Conservation (phyloP, 2,888 invertebrate genomes). For the Diplolepis rosae region DNA sequence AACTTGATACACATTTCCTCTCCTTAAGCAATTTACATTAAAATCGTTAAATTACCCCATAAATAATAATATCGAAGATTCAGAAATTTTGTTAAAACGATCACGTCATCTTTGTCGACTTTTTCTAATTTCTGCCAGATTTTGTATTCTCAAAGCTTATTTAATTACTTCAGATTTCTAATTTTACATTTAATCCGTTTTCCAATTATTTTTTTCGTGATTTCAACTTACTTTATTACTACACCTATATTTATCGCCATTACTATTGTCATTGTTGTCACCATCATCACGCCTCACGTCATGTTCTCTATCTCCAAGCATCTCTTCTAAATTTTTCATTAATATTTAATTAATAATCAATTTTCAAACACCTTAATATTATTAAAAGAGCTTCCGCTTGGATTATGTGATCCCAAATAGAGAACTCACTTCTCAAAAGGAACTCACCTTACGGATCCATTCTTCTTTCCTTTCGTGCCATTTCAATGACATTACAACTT, state of each 20-base stretch:
- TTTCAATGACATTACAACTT: not conserved
- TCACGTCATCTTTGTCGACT: slow-evolving; percentile 39
- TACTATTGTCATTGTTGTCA: slow-evolving; percentile 48
- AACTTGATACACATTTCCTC: not conserved
- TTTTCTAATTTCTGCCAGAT: slow-evolving; percentile 38
- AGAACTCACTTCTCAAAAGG: slow-evolving; percentile 56
- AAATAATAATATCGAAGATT: no score
- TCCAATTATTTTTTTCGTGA: slow-evolving; percentile 48
- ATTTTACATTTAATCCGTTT: slow-evolving; percentile 53
- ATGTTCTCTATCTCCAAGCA: slow-evolving; percentile 64
- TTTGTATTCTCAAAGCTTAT: slow-evolving; percentile 47
- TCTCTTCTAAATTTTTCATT: slow-evolving; percentile 67
- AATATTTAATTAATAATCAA: slow-evolving; percentile 65
- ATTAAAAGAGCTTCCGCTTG: slow-evolving; percentile 64
- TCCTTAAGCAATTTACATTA: not conserved
- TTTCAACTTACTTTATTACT: slow-evolving; percentile 54
- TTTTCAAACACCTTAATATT: slow-evolving; percentile 61
- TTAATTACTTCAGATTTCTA: slow-evolving; percentile 50
- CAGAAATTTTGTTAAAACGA: no score
- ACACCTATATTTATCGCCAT: slow-evolving; percentile 52
- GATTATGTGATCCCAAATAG: slow-evolving; percentile 64
- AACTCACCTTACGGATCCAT: slow-evolving; percentile 45
- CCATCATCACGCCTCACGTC: slow-evolving; percentile 55
- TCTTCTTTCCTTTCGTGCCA: not conserved
- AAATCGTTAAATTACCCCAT: not conserved